Base-by-base conservation (phyloP, 2,888 invertebrate genomes). In the Dryobota labecula region DNA sequence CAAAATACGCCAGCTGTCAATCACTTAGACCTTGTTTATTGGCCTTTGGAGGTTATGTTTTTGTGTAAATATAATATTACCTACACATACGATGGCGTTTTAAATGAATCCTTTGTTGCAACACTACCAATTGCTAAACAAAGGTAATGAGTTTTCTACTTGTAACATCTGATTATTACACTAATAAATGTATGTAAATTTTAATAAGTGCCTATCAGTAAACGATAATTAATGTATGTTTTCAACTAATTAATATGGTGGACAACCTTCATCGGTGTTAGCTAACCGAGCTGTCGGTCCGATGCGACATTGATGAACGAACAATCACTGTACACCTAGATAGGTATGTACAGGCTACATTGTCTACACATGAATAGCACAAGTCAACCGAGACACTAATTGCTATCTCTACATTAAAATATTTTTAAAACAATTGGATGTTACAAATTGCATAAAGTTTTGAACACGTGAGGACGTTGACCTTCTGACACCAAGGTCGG, bases 401-500 rank as follows among this genome's bases (percentile, higher is more conserved):
- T 65, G 56, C 30, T 68, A 49, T 51, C 11, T 43, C 20, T 49
- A 53, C 58, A 78, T 76, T 70, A 58, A 72, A 84, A 66, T 81
- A 79, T 79, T 78, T 76, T 60, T 53, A 67, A 74, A 74, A 74
- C 67, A 71, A 82, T 81, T 82, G 60, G 27, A 61, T 68, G 65
- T 79, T 80, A 87, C 80, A 89, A 91, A 91, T 89, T 86, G 91
- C 91, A 93, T 84, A 88, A 91, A 92, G 90, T 90, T 91, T 88
- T 87, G 90, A 92, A 91, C 93, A 93, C 92, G 91, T 90, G 92
- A 92, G 96, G 94, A 92, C 96, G 91, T 93, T 94, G 94, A 95
- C 95, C 95, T 95, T 94, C 93, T 92, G 92, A 90, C 92, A 93
- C 89, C 93, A 96, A 96, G 96, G 96, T 96, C 96, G 94, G 90